A percentile compares a stretch with the other conserved stretches of the same genome.
These are phyloP conservation scores for Amphiprion ocellaris DNA, from an alignment of 2,113 vertebrate species.

Conservation along the genomic window DNA sequence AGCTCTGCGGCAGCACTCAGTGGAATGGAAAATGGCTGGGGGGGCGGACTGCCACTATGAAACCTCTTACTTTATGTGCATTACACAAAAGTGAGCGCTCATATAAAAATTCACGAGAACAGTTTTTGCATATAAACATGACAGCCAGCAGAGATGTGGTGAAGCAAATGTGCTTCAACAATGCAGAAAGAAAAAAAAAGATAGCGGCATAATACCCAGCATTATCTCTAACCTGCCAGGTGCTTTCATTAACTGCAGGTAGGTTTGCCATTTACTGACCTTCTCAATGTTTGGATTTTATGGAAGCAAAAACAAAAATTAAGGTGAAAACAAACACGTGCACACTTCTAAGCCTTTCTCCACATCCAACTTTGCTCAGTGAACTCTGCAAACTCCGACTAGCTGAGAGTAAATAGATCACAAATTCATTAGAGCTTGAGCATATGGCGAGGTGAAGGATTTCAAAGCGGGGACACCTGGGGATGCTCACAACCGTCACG, in stretches of 20 bases:
- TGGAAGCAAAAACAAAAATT: constrained; percentile 12
- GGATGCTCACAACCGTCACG: constrained; percentile 49
- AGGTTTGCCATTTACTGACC: constrained; percentile 22
- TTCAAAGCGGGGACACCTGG: constrained; percentile 55
- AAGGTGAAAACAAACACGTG: constrained; percentile 7
- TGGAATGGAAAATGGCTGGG: constrained; percentile 72
- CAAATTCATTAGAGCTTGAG: constrained; percentile 36
- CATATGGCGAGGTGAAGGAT: constrained; percentile 55
- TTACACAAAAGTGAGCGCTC: constrained; percentile 47
- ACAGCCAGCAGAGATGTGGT: constrained; percentile 25
- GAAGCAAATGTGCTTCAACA: constrained; percentile 30
- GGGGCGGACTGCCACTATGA: constrained; percentile 9
- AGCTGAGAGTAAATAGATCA: constrained; percentile 22
- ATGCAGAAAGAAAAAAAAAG: constrained; percentile 5
- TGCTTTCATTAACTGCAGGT: constrained; percentile 19
- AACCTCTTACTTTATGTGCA: constrained; percentile 47
- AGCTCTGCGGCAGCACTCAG: constrained; percentile 60
- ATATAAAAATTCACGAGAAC: constrained; percentile 49
- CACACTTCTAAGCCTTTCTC: not conserved
- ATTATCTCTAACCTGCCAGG: not conserved
- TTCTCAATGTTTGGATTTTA: constrained; percentile 31
- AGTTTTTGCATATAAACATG: constrained; percentile 42
- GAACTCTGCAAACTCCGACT: constrained; percentile 6
- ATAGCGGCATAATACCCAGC: not conserved
- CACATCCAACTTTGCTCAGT: not conserved